Evolutionary conservation across 2,888 invertebrate genomes (phyloP).

Genomic region (Orthonychiurus folsomi): DNA sequence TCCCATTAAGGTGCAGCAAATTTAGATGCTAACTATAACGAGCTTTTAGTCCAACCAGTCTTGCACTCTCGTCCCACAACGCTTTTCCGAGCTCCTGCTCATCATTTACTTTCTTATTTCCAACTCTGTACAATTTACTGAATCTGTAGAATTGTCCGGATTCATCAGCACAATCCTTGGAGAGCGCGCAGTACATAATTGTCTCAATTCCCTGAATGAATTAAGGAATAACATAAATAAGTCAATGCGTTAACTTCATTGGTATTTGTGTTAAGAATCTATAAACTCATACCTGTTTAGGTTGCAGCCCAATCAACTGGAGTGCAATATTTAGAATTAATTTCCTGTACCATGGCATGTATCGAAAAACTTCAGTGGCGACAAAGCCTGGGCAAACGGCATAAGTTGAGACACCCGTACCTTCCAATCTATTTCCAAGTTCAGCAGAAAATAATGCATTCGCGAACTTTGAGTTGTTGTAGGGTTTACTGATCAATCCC

Average conservation of each 20-base stretch:
- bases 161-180: constrained; percentile 56
- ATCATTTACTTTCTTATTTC: background rate
- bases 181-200: constrained; percentile 66
- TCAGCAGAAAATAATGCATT: constrained; percentile 42
- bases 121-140: constrained; percentile 43
- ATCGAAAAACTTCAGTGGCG: constrained; percentile 1
- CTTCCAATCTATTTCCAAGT: constrained; percentile 37
- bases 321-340: background rate
- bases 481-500: constrained; percentile 25
- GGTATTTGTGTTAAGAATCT: too few relatives aligned
- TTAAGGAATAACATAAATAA: too few relatives aligned
- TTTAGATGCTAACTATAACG: background rate
- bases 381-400: constrained; percentile 36
- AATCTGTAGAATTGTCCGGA: constrained; percentile 65
- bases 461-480: constrained; percentile 42
- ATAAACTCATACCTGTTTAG: background rate
- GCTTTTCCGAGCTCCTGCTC: constrained; percentile 52
- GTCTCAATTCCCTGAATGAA: constrained; percentile 64
- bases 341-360: constrained; percentile 7
- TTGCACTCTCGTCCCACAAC: constrained; percentile 68
- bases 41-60: constrained; percentile 52
- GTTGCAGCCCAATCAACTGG: background rate
- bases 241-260: background rate
- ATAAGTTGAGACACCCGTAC: constrained; percentile 26
- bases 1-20: too few relatives aligned